Conservation (phyloP, 2,888 invertebrate species). For the Thecocarcelia acutangulata region DNA sequence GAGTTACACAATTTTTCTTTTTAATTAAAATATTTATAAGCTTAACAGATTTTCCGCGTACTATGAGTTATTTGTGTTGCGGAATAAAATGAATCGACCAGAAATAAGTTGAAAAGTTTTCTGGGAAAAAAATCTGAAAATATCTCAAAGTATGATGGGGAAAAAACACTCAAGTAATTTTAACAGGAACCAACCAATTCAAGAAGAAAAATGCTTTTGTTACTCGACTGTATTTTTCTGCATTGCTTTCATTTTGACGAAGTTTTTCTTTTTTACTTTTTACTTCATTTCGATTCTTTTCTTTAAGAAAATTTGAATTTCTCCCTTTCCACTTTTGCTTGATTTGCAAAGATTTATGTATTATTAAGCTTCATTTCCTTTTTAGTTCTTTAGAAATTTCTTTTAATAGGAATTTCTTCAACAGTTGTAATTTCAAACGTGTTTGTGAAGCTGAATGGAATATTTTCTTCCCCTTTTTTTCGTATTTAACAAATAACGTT, state of each 20-base stretch:
- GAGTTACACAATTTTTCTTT: too few relatives aligned
- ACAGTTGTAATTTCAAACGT: constrained; percentile 30
- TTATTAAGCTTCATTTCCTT: constrained; percentile 39
- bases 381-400: not conserved
- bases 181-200: constrained; percentile 40
- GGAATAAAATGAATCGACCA: constrained; percentile 49
- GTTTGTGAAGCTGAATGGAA: not conserved
- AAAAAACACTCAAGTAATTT: not conserved
- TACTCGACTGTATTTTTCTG: constrained; percentile 11
- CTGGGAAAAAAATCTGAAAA: constrained; percentile 41
- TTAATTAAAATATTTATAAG: too few relatives aligned
- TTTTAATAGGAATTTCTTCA: not conserved
- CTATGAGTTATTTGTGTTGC: not conserved
- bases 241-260: constrained; percentile 29
- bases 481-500: too few relatives aligned
- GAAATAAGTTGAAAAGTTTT: constrained; percentile 53
- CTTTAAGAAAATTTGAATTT: not conserved
- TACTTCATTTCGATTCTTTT: constrained; percentile 16
- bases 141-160: constrained; percentile 1
- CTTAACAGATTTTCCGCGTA: too few relatives aligned
- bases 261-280: constrained; percentile 1
- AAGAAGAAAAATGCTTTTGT: constrained; percentile 48
- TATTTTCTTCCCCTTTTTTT: not conserved
- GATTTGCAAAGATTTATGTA: constrained; percentile 54
- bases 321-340: constrained; percentile 17